Conservation (phyloP, 2,888 invertebrate genomes). For the Phaedon cochleariae region DNA sequence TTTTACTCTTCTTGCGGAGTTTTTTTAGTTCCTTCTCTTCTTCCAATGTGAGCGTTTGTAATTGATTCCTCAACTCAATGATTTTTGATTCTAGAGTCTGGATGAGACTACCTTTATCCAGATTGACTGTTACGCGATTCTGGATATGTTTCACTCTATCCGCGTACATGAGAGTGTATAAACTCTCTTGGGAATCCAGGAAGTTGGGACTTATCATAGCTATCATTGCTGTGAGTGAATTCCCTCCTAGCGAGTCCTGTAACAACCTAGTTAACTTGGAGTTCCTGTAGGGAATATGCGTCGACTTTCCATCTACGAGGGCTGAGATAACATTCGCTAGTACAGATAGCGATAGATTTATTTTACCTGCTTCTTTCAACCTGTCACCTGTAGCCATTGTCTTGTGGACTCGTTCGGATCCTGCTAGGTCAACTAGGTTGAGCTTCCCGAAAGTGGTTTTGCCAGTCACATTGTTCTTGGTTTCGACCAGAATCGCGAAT, state of each 20-base stretch:
- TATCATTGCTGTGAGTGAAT: constrained; percentile 92
- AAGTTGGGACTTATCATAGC: constrained; percentile 94
- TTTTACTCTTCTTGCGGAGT: constrained; percentile 58
- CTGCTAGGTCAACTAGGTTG: constrained; percentile 94
- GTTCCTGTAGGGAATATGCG: constrained; percentile 96
- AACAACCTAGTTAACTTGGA: constrained; percentile 93
- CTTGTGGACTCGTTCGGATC: constrained; percentile 96
- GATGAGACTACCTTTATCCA: constrained; percentile 86
- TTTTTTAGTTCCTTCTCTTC: constrained; percentile 69
- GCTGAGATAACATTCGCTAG: constrained; percentile 97
- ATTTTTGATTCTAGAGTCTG: constrained; percentile 87
- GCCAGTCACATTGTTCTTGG: constrained; percentile 81
- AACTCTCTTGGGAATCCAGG: constrained; percentile 92
- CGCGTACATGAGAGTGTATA: constrained; percentile 93
- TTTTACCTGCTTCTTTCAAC: constrained; percentile 94
- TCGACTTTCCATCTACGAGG: constrained; percentile 92
- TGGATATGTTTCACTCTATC: constrained; percentile 95
- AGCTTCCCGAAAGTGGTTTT: constrained; percentile 90
- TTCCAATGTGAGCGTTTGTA: constrained; percentile 70
- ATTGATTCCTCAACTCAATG: constrained; percentile 71
- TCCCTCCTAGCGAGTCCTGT: constrained; percentile 95
- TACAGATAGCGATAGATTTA: constrained; percentile 93
- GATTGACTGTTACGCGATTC: constrained; percentile 92
- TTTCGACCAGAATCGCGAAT: constrained; percentile 96
- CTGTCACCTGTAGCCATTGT: constrained; percentile 91